phyloP scores from a whole-genome alignment of 2,797 vertebrate species.

The Halcyon smyrnensis region DNA sequence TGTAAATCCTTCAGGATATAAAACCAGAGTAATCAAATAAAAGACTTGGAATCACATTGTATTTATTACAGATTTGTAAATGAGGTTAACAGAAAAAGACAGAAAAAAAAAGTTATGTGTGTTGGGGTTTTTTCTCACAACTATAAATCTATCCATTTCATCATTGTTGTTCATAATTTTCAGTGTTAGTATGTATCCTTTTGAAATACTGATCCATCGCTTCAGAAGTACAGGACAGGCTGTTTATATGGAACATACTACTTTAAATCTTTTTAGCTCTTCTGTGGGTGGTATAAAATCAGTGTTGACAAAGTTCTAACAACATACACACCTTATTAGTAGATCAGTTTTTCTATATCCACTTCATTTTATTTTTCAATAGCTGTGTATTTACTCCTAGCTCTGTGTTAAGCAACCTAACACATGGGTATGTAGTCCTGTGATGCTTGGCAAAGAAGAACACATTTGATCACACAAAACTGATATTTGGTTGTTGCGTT shows the following conservation, averaged over 20 bases:
- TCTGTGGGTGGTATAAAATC: not conserved
- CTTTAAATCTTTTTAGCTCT: not conserved
- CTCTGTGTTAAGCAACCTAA: rapidly evolving
- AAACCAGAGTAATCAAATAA: not conserved
- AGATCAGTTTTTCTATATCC: not conserved
- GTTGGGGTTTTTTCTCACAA: not conserved
- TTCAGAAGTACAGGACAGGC: not conserved
- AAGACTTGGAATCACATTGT: not conserved
- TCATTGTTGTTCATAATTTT: not conserved
- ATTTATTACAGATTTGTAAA: not conserved
- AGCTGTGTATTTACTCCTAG: not conserved
- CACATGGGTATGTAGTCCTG: not conserved
- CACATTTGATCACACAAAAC: not conserved
- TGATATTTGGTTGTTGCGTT: not conserved
- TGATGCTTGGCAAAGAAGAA: not conserved
- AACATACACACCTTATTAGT: not conserved
- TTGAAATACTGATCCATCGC: not conserved
- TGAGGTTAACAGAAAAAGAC: not conserved
- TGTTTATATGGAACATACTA: not conserved
- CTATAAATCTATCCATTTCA: not conserved
- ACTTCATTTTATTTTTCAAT: not conserved
- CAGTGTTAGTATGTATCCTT: not conserved
- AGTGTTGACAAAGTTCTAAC: not conserved
- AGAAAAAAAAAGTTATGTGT: not conserved
- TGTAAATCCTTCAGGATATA: not conserved